Evolutionary conservation across 2,888 invertebrate genomes (phyloP), one percentile per base, ranked within the genome.

Genomic region (Amitus sp.): DNA sequence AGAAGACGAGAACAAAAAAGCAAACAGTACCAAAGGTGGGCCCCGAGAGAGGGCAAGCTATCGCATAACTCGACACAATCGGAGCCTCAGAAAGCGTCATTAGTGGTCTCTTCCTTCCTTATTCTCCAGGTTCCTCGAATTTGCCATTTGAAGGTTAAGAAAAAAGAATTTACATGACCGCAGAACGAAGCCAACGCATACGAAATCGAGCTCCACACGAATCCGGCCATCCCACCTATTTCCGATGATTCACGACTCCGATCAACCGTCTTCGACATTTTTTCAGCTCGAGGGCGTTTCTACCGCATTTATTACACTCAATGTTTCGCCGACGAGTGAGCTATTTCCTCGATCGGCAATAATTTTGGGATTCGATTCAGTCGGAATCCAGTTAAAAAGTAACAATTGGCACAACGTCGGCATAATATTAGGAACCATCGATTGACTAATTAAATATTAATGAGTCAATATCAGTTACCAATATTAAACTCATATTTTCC

Each of bases 81-180:
- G 47, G 50, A 30, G 57, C 50, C 42, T 67, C 67, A 58, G 58
- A 65, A 66, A 68, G 66, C 65, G 57, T 69, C 70, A 69, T 70
- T 69, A 69, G 68, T 65, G 65, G 58, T 63, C 59, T 58, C 65
- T 67, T 63, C 67, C 69, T 69, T 70, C 67, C 67, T 66, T 69
- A 66, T 67, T 70, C 65, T 60, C 46, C 33, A 47, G 59, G 53
- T 60, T 65, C 61, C 62, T 57, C 62, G 70, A 68, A 66, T 69
- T 60, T 47, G 45, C 45, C 50, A 53, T 58, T 59, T 48, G 46
- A 55, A 61, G 42, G 7, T 62, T 58, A 49, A 48, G 47, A 49
- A 56, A 56, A 67, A 65, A 62, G 64, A 67, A 65, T 69, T 66
- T 66, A 67, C 68, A 68, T 64, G 69, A 68, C 63, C 65, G 47